Evolutionary conservation across 2,797 vertebrate species (phyloP).

Genomic region (Sphenopsis melanotis): DNA sequence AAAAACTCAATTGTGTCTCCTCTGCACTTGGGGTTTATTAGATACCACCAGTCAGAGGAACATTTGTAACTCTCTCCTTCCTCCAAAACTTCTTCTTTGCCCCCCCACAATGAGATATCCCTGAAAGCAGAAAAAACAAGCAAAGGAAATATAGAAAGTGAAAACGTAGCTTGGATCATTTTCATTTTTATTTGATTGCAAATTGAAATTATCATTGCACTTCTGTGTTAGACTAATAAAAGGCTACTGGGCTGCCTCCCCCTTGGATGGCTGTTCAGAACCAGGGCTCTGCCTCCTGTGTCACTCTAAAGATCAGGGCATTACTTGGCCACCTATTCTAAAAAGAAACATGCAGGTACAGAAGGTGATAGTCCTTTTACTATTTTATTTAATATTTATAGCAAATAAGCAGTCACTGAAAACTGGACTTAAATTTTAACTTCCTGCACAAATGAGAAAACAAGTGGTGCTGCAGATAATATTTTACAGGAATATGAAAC

Average conservation of each 20-base stretch:
- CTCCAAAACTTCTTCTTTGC: neutral
- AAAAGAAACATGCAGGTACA: neutral
- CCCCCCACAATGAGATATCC: accelerated
- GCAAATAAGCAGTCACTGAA: neutral
- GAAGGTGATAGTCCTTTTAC: neutral
- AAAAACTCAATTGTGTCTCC: neutral
- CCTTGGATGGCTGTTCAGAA: neutral
- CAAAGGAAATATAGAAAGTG: neutral
- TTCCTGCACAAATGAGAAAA: neutral
- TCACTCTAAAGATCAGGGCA: neutral
- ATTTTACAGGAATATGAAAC: neutral
- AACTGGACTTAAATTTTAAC: neutral
- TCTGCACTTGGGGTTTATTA: neutral
- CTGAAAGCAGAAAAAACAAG: neutral
- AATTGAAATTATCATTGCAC: neutral
- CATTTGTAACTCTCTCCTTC: neutral
- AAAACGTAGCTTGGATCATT: neutral
- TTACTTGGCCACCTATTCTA: neutral
- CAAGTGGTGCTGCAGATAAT: neutral
- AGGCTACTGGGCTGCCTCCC: neutral
- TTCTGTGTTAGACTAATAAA: neutral
- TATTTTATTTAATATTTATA: neutral
- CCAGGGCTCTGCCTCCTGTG: neutral
- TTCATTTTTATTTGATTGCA: neutral
- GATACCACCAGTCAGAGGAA: neutral